phyloP scores from a whole-genome alignment of 2,888 invertebrate genomes.

The Tipula unca region DNA sequence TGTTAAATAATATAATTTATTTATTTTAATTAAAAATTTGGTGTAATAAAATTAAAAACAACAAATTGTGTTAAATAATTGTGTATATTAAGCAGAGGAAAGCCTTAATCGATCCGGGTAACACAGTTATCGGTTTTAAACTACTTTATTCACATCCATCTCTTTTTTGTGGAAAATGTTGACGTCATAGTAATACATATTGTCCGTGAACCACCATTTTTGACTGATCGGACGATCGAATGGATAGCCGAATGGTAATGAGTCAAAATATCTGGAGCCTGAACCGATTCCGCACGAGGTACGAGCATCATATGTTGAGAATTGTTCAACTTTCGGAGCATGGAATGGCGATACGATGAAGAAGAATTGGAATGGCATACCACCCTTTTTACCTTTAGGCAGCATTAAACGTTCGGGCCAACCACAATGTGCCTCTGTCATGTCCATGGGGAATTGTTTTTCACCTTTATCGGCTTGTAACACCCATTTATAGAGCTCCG shows the following conservation, averaged over 20 bases:
- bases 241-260: conserved; percentile 61
- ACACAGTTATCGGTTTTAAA: not conserved
- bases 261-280: conserved; percentile 50
- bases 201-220: conserved; percentile 53
- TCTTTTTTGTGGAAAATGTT: conserved; percentile 54
- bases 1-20: not conserved
- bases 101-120: not conserved
- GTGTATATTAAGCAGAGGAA: not conserved
- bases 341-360: conserved; percentile 52
- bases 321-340: conserved; percentile 43
- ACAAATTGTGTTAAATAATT: not conserved
- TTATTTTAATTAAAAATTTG: not conserved
- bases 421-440: conserved; percentile 52
- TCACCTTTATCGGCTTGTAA: conserved; percentile 48
- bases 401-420: conserved; percentile 63
- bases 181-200: conserved; percentile 58
- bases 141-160: conserved; percentile 27
- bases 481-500: conserved; percentile 54
- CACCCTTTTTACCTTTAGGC: conserved; percentile 60
- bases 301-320: conserved; percentile 43
- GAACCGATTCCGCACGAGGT: conserved; percentile 48
- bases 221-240: conserved; percentile 58
- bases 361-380: conserved; percentile 56
- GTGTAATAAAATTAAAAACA: not conserved
- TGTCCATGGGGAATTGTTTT: conserved; percentile 46